phyloP scores from a whole-genome alignment of 1,140 invertebrate genomes.

The Hycleus cichorii region DNA sequence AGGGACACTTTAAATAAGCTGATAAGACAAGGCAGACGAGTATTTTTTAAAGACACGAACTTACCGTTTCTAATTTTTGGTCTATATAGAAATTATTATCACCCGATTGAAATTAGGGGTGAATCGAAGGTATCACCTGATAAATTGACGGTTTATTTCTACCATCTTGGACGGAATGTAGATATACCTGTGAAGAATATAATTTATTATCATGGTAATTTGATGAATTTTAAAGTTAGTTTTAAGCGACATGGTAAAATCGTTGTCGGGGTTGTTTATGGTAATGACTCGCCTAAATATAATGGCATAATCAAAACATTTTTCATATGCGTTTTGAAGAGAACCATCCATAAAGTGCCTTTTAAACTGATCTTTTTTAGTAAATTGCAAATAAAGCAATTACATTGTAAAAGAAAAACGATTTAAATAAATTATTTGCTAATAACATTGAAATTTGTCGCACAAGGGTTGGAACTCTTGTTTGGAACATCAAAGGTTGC shows the following conservation, averaged over 20 bases:
- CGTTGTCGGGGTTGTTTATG: conserved; percentile 1
- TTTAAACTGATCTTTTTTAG: not conserved
- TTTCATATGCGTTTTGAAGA: not conserved
- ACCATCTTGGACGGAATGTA: not conserved
- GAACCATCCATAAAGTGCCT: not conserved
- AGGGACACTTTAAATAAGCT: too few species aligned
- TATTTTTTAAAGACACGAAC: too few species aligned
- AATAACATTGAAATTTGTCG: too few species aligned
- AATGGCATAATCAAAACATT: not conserved
- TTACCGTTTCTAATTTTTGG: too few species aligned
- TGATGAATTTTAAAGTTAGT: conserved; percentile 6
- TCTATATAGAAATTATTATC: not conserved
- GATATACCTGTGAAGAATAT: not conserved
- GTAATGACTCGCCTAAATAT: conserved; percentile 8
- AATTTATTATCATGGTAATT: conserved; percentile 5
- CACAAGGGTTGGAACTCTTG: too few species aligned
- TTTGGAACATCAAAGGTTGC: too few species aligned
- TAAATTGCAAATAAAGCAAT: not conserved
- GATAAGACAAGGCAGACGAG: too few species aligned
- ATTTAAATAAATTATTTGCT: too few species aligned
- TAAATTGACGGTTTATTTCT: not conserved
- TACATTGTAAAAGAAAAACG: not conserved
- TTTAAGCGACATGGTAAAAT: not conserved
- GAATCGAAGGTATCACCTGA: not conserved
- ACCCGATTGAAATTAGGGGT: not conserved